Base-by-base conservation (phyloP, 2,888 invertebrate genomes). In the Orthosia cruda region DNA sequence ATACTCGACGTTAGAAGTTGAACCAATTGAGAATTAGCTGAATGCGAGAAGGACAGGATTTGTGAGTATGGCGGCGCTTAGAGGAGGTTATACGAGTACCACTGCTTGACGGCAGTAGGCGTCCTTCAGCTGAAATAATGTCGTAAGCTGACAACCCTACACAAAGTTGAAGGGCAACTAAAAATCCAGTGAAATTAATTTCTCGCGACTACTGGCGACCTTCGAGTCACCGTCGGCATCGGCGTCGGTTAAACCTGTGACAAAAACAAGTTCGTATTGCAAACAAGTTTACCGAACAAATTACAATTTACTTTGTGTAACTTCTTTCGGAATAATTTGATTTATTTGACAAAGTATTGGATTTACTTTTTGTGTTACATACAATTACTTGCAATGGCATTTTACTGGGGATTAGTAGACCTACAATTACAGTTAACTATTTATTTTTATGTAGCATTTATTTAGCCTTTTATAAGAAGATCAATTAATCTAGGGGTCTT, bases 221-320 rank as follows among this genome's bases (percentile, higher is more conserved):
- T 75, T 71, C 15, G 18, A 49, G 63, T 80, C 74, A 63, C 61
- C 64, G 81, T 50, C 26, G 57, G 67, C 64, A 77, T 50, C 26
- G 57, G 67, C 64, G 81, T 50, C 26, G 57, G 67, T 62, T 57
- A 70, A 84, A 84, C 69, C 75, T 65, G 62, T 57, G 71, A 78
- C 85, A 73, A 72, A 83, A 84, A 75, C 64, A 72, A 75, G 40
- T 79, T 66, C 18, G 49, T 23, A 58, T 63, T 61, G 47, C 83
- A 85, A 85, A 84, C 72, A 83, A 79, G 23, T 85, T 83, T 76
- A 68, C 70, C 15, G 61, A 85, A 81, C 58, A 75, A 84, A 84
- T 85, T 83, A 75, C 52, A 67, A 81, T 83, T 83, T 71, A 69
- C 79, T 69, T 75, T 68, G 47, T 58, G 65, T 20, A 66, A 63